These are phyloP conservation scores for Drosophila austrosaltans DNA, from an alignment of 2,888 invertebrate species.

Conservation along the genomic window DNA sequence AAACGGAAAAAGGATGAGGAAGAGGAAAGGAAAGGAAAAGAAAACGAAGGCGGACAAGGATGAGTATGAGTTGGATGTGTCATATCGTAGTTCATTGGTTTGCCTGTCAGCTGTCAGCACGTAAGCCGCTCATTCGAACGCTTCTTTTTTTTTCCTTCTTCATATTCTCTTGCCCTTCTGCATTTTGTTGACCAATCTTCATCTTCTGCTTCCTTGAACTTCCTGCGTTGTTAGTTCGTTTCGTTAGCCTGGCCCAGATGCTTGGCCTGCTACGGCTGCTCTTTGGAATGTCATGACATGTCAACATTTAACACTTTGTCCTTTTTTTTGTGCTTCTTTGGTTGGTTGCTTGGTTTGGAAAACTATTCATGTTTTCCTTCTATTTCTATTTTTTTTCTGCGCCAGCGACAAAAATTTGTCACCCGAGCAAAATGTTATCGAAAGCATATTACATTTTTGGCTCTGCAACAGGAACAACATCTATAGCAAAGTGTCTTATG, in stretches of 20 bases:
- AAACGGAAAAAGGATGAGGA: constrained; percentile 12
- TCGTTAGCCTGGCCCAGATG: constrained; percentile 46
- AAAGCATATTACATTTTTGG: constrained; percentile 63
- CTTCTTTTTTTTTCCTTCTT: constrained; percentile 26
- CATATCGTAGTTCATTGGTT: constrained; percentile 76
- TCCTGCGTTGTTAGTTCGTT: constrained; percentile 34
- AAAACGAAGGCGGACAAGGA: constrained; percentile 9
- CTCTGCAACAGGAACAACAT: constrained; percentile 23
- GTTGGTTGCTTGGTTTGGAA: constrained; percentile 20
- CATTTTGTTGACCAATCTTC: constrained; percentile 59
- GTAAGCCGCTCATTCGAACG: constrained; percentile 68
- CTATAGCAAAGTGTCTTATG: constrained; percentile 55
- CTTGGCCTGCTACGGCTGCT: constrained; percentile 45
- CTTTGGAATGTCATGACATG: constrained; percentile 76
- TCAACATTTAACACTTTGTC: constrained; percentile 79
- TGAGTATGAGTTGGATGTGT: constrained; percentile 44
- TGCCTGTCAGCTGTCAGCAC: constrained; percentile 74
- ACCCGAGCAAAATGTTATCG: constrained; percentile 71
- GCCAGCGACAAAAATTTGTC: constrained; percentile 69
- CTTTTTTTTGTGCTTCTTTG: constrained; percentile 44
- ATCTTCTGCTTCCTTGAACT: constrained; percentile 30
- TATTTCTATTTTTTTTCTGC: constrained; percentile 18
- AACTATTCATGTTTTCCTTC: constrained; percentile 50
- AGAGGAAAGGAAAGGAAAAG: constrained; percentile 23
- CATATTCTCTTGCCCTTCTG: neutral